These are phyloP conservation scores for Anguilla marmorata DNA, from an alignment of 2,797 vertebrate genomes.

Conservation along the genomic window DNA sequence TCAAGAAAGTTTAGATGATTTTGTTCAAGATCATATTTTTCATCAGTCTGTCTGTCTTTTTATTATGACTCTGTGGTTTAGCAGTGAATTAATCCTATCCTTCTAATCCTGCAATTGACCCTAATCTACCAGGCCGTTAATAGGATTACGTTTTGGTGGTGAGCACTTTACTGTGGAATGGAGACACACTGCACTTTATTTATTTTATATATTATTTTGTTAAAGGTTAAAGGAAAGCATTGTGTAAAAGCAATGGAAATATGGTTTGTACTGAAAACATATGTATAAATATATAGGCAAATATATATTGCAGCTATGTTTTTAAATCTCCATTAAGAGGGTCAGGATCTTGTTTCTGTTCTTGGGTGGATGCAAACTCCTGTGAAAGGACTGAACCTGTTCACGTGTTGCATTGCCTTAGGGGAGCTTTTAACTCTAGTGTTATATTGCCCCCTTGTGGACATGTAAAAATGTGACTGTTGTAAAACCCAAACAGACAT, in stretches of 20 bases:
- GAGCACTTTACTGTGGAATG: constrained; percentile 49
- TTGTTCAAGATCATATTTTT: not conserved
- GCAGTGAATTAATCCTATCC: constrained; percentile 54
- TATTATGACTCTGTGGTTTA: constrained; percentile 15
- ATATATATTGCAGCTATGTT: constrained; percentile 7
- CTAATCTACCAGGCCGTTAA: constrained; percentile 57
- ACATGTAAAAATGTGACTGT: not conserved
- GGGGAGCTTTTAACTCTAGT: not conserved
- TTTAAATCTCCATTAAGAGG: constrained; percentile 3
- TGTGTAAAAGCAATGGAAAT: not conserved
- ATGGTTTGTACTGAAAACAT: constrained; percentile 6
- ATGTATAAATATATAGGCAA: not conserved
- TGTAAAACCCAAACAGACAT: not conserved
- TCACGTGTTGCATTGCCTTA: constrained; percentile 4
- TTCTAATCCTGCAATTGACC: constrained; percentile 50
- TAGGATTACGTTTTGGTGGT: constrained; percentile 51
- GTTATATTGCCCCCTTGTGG: constrained; percentile 33
- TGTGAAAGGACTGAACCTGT: not conserved
- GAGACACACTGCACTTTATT: constrained; percentile 29
- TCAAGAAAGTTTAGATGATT: not conserved
- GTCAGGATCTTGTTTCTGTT: constrained; percentile 20
- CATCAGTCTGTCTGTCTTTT: constrained; percentile 1
- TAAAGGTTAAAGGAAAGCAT: not conserved
- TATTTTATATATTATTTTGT: not conserved
- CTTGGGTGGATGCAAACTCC: not conserved